Evolutionary conservation across 2,797 vertebrate genomes (phyloP), one percentile per base, ranked within the genome.

Genomic region (Podarcis lilfordi): DNA sequence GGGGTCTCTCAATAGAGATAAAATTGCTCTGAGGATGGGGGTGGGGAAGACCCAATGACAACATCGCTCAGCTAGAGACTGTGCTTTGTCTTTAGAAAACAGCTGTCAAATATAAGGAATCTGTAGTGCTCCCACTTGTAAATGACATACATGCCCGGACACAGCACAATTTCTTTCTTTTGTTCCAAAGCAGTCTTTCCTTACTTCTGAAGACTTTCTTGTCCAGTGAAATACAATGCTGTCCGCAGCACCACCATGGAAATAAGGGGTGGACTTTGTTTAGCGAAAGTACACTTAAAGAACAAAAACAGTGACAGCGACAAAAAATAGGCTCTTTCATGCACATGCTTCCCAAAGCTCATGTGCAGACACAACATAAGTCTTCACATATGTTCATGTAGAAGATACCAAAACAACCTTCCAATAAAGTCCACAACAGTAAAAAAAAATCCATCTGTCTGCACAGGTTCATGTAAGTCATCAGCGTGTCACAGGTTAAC

Each of bases 11-110:
- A 93, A 85, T 92, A 88, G 93, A 94, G 89, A 94, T 93, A 95
- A 95, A 95, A 94, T 94, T 95, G 89, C 92, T 94, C 89, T 88
- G 91, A 90, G 88, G 88, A 91, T 92, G 86, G 88, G 90, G 94
- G 93, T 85, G 88, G 92, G 93, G 75, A 94, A 94, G 94, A 86
- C 87, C 93, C 89, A 35, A 93, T 91, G 95, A 96, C 95, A 96
- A 95, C 96, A 96, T 89, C 91, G 92, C 89, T 94, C 94, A 95
- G 95, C 93, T 95, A 96, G 91, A 95, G 86, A 95, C 92, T 69
- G 13, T 92, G 93, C 95, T 95, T 95, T 96, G 95, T 96, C 93
- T 93, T 80, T 86, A 61, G 87, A 91, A 91, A 88, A 74, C 89
- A 92, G 92, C 3, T 75, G 84, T 64, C 93, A 95, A 95, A 93